These are phyloP conservation scores for Osmoderma eremita DNA, from an alignment of 2,888 invertebrate species.

Conservation along the genomic window DNA sequence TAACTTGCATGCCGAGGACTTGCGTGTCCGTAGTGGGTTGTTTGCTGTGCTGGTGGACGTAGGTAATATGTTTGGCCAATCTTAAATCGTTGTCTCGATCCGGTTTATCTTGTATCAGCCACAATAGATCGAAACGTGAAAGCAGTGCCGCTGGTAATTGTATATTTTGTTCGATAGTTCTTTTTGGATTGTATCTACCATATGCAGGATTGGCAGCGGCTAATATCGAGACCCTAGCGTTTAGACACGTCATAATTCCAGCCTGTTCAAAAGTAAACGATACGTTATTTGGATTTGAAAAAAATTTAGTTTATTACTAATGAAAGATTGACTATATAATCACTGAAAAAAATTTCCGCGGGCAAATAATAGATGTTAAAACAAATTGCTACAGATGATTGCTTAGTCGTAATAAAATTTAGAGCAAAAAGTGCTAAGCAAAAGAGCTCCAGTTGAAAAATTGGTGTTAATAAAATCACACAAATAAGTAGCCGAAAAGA, in stretches of 20 bases:
- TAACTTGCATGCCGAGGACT: conserved; percentile 89
- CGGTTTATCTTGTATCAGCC: conserved; percentile 89
- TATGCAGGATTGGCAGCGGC: conserved; percentile 99
- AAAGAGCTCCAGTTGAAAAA: too few relatives aligned
- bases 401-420: too few relatives aligned
- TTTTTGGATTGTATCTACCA: conserved; percentile 96
- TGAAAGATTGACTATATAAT: too few relatives aligned
- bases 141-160: conserved; percentile 96
- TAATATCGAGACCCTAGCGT: conserved; percentile 96
- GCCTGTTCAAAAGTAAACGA: conserved; percentile 69
- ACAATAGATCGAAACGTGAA: conserved; percentile 94
- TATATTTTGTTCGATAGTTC: conserved; percentile 96
- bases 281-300: conserved; percentile 47
- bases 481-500: neutral
- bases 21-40: conserved; percentile 84
- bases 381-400: too few relatives aligned
- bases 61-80: conserved; percentile 96
- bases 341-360: too few relatives aligned
- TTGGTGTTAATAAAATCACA: too few relatives aligned
- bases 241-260: conserved; percentile 97
- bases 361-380: too few relatives aligned
- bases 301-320: conserved; percentile 1
- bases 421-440: too few relatives aligned
- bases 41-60: conserved; percentile 91
- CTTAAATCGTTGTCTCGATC: conserved; percentile 79